Conservation (phyloP, 2,113 vertebrate species). For the Rhineura floridana region DNA sequence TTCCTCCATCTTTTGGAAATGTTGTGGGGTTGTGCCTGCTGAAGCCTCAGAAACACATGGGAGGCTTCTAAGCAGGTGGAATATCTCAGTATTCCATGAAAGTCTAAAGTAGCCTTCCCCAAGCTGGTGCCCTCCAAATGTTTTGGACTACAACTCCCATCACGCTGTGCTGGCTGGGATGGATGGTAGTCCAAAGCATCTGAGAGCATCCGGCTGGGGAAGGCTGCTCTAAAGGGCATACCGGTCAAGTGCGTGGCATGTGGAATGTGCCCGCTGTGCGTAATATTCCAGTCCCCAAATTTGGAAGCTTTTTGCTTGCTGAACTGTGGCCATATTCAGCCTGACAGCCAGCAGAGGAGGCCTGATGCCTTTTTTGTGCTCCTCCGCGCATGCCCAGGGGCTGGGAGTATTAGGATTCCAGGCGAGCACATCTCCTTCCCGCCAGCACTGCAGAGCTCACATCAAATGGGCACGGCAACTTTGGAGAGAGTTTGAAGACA, state of each 20-base stretch:
- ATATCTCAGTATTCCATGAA: too few species aligned
- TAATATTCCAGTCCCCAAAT: too few species aligned
- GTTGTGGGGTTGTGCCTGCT: neutral
- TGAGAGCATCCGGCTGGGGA: neutral
- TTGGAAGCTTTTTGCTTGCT: too few species aligned
- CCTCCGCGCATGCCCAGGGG: neutral
- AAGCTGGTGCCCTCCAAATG: neutral
- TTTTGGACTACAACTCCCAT: too few species aligned
- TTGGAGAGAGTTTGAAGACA: conserved; percentile 20
- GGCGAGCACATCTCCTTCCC: neutral
- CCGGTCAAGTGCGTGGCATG: neutral
- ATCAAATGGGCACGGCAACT: conserved; percentile 1
- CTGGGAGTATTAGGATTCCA: conserved; percentile 21
- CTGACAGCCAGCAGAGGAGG: neutral
- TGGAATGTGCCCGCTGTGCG: too few species aligned
- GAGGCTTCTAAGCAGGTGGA: neutral
- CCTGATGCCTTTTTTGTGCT: neutral
- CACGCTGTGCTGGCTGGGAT: too few species aligned
- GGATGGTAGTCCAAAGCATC: neutral
- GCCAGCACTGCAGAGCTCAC: neutral
- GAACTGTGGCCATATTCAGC: neutral
- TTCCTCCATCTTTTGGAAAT: neutral
- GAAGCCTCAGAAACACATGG: neutral
- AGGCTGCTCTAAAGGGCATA: neutral
- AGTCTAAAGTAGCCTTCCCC: neutral